Evolutionary conservation across 2,113 vertebrate species (phyloP).

Genomic region (Microtus montanus): DNA sequence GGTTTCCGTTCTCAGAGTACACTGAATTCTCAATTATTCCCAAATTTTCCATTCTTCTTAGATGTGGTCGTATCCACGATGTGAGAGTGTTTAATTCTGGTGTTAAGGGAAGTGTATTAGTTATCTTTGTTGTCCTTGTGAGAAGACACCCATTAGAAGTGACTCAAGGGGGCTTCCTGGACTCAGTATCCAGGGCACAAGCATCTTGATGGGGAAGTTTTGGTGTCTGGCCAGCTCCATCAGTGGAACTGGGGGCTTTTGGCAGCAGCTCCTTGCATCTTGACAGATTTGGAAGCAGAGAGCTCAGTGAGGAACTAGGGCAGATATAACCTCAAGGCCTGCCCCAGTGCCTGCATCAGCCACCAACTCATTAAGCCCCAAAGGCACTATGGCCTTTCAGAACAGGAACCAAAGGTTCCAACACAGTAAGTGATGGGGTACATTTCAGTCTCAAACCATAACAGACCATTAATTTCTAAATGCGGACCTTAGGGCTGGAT

Average conservation of each 20-base stretch:
- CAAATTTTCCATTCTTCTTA: neutral
- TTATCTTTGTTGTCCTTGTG: neutral
- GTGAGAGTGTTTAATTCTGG: slow-evolving; percentile 1
- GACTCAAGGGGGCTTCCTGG: neutral
- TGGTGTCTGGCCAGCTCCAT: neutral
- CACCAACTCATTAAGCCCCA: neutral
- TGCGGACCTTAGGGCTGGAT: too few species aligned
- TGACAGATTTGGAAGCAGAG: too few species aligned
- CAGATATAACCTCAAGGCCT: neutral
- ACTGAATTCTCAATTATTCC: neutral
- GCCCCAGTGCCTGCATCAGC: neutral
- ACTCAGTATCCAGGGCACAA: neutral
- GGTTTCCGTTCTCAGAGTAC: neutral
- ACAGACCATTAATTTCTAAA: neutral
- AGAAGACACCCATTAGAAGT: neutral
- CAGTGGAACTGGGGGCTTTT: neutral
- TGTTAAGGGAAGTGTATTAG: neutral
- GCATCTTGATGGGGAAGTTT: neutral
- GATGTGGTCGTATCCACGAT: neutral
- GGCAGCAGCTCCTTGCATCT: neutral
- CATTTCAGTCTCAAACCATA: neutral
- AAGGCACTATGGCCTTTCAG: neutral
- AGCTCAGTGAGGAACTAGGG: neutral
- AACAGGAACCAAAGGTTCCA: neutral
- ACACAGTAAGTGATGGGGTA: neutral